A percentile compares a stretch with the other conserved stretches of the same genome.
phyloP scores from a whole-genome alignment of 2,113 vertebrate species.

The Amazona guildingii region DNA sequence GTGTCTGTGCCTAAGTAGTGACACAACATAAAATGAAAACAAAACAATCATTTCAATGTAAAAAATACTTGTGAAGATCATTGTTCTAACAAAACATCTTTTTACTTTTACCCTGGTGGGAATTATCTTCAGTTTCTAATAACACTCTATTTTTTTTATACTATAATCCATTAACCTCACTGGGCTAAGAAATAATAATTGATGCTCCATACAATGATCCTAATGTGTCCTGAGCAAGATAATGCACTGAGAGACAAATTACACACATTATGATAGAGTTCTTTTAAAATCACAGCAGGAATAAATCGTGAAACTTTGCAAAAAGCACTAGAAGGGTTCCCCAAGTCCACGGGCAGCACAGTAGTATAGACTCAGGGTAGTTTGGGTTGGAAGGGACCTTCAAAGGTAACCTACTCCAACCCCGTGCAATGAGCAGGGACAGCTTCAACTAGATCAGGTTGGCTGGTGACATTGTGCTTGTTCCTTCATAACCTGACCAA shows the following conservation, averaged over 20 bases:
- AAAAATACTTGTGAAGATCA: background rate
- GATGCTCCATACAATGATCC: background rate
- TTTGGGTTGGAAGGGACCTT: background rate
- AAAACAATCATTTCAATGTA: background rate
- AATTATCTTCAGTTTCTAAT: background rate
- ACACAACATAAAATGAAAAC: background rate
- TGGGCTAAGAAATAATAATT: background rate
- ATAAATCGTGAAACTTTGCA: background rate
- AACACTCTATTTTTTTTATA: background rate
- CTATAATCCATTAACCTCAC: background rate
- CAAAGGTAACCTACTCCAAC: background rate
- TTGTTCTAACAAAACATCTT: background rate
- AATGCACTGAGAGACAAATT: background rate
- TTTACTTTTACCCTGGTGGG: background rate
- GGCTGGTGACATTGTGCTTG: background rate
- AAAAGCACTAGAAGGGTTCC: background rate
- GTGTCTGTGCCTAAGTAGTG: accelerated
- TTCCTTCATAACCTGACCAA: accelerated
- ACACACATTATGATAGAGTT: background rate
- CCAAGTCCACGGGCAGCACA: background rate
- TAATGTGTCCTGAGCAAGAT: background rate
- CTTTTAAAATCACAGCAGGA: background rate
- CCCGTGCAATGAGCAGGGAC: background rate
- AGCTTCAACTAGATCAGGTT: background rate
- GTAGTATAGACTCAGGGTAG: background rate